Conservation (phyloP, 2,113 vertebrate genomes). For the Microtus oregoni region DNA sequence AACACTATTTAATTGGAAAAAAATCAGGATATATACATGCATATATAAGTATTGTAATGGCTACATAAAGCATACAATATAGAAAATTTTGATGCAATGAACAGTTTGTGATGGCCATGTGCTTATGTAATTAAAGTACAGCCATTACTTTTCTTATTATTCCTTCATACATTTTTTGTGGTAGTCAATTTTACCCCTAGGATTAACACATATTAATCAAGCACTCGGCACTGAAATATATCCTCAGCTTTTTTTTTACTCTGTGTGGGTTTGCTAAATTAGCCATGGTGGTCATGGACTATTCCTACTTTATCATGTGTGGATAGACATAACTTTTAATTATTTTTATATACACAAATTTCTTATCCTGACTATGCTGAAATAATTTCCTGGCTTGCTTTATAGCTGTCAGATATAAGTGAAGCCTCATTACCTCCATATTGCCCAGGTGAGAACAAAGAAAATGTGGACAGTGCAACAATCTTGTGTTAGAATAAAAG, state of each 20-base stretch:
- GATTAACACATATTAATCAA: background rate
- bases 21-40: too few relatives aligned
- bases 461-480: background rate
- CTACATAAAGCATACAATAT: background rate
- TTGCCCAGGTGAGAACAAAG: background rate
- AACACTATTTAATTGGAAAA: too few relatives aligned
- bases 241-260: background rate
- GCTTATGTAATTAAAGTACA: background rate
- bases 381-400: background rate
- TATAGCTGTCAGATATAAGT: background rate
- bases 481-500: fast-evolving
- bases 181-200: background rate
- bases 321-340: background rate
- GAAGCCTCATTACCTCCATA: background rate
- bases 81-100: background rate
- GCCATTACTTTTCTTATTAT: background rate
- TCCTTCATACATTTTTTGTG: background rate
- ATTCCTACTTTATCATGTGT: background rate
- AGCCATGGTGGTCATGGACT: background rate
- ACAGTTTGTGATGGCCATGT: background rate
- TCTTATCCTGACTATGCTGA: background rate
- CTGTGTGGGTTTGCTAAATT: background rate
- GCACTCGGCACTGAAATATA: background rate
- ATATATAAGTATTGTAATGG: background rate
- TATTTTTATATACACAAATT: background rate